Percentiles rank a stretch among this genome's conserved stretches.
Evolutionary conservation across 2,888 invertebrate genomes (phyloP).

Genomic region (Drosophila stalkeri): DNA sequence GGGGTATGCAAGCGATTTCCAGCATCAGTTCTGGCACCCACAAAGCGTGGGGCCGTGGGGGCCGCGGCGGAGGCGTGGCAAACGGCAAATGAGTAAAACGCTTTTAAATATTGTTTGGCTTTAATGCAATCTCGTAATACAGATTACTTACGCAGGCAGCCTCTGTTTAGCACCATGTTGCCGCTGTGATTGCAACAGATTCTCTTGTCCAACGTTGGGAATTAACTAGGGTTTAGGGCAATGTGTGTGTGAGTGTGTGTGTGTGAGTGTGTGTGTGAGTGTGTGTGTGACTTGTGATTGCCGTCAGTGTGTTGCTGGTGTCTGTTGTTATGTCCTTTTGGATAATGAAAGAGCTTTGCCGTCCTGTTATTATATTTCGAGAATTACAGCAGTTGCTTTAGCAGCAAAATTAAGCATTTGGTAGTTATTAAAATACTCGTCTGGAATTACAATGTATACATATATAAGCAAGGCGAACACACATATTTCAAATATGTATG

Average conservation of each 20-base stretch:
- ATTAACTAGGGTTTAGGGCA: conserved; percentile 42
- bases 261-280: conserved; percentile 10
- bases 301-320: conserved; percentile 23
- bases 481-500: neutral
- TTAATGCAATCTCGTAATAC: conserved; percentile 60
- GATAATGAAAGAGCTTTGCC: conserved; percentile 61
- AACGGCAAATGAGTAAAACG: conserved; percentile 57
- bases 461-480: neutral
- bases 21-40: conserved; percentile 12
- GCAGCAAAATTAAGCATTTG: conserved; percentile 22
- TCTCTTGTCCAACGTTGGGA: conserved; percentile 42
- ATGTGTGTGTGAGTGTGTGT: conserved; percentile 12
- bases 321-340: conserved; percentile 44
- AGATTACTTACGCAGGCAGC: conserved; percentile 52
- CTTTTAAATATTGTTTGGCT: conserved; percentile 67
- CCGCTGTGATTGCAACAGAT: conserved; percentile 65
- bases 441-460: neutral
- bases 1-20: conserved; percentile 64
- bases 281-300: conserved; percentile 35
- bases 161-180: conserved; percentile 40
- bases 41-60: neutral
- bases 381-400: conserved; percentile 11
- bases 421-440: conserved; percentile 9
- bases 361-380: conserved; percentile 26
- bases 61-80: conserved; percentile 6